Evolutionary conservation across 2,888 invertebrate genomes (phyloP), one percentile per base, ranked within the genome.

Genomic region (Cabera pusaria): DNA sequence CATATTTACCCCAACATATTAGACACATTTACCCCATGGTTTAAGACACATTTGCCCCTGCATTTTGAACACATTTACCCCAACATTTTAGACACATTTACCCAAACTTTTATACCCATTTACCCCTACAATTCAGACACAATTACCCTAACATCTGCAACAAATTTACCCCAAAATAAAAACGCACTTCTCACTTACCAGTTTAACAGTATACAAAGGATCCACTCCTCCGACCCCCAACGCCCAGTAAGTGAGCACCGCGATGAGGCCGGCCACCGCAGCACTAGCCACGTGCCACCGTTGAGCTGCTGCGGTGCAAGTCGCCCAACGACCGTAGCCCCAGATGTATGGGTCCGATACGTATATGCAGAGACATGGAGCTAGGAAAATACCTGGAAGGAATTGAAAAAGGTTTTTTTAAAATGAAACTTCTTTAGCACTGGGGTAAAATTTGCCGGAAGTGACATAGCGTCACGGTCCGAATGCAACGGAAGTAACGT

Each of bases 141-240:
- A n/a, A n/a, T n/a, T n/a, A n/a, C n/a, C n/a, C n/a, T n/a, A n/a
- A n/a, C n/a, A n/a, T n/a, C n/a, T n/a, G n/a, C n/a, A 22, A 6
- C 10, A 5, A 22, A 9, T n/a, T 10, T 22, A n/a, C n/a, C 11
- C 22, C 2, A 9, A 22, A n/a, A n/a, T n/a, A n/a, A n/a, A n/a
- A n/a, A n/a, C n/a, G n/a, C n/a, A n/a, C n/a, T n/a, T n/a, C n/a
- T n/a, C 4, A 14, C 8, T 21, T 12, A 91, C 91, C 83, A 92
- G 66, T 36, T 91, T 86, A 1, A 94, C 85, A 2, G 93, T 92
- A 91, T 92, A 92, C 54, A 91, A 89, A 0, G 94, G 94, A 59
- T 95, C 93, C 21, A 90, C 59, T 0, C 91, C 84, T 9, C 72
- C 59, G 2, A 70, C 19, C 3, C 70, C 60, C 11, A 86, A 68